Evolutionary conservation across 1,140 invertebrate species (phyloP).

Genomic region (Cydia amplana): DNA sequence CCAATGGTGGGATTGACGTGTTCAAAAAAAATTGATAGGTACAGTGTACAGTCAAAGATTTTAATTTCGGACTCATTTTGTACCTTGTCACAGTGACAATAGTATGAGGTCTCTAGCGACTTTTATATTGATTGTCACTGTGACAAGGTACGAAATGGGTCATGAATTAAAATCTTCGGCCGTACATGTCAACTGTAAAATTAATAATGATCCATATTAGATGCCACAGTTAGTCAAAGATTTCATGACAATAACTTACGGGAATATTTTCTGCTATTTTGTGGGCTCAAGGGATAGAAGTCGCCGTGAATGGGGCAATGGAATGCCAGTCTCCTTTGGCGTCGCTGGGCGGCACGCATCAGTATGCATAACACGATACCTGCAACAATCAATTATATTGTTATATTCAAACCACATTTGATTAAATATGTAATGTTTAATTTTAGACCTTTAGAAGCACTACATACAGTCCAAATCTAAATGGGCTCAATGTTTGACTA

Average conservation of each 20-base stretch:
- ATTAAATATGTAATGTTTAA: neutral
- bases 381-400: constrained; percentile 40
- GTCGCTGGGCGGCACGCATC: constrained; percentile 82
- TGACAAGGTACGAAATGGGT: too few species aligned
- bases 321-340: constrained; percentile 85
- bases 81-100: too few species aligned
- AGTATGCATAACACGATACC: constrained; percentile 82
- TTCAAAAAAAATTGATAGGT: too few species aligned
- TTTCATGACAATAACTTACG: constrained; percentile 51
- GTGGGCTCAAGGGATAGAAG: constrained; percentile 86
- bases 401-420: neutral
- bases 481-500: neutral
- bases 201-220: too few species aligned
- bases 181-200: too few species aligned
- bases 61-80: too few species aligned
- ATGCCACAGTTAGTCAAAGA: neutral
- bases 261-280: constrained; percentile 76
- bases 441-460: constrained; percentile 1
- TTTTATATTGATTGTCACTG: too few species aligned
- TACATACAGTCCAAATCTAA: neutral
- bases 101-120: too few species aligned
- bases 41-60: too few species aligned
- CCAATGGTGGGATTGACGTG: too few species aligned
- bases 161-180: too few species aligned
- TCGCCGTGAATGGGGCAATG: constrained; percentile 89